Conservation (phyloP, 2,888 invertebrate genomes). For the Mythimna vitellina region DNA sequence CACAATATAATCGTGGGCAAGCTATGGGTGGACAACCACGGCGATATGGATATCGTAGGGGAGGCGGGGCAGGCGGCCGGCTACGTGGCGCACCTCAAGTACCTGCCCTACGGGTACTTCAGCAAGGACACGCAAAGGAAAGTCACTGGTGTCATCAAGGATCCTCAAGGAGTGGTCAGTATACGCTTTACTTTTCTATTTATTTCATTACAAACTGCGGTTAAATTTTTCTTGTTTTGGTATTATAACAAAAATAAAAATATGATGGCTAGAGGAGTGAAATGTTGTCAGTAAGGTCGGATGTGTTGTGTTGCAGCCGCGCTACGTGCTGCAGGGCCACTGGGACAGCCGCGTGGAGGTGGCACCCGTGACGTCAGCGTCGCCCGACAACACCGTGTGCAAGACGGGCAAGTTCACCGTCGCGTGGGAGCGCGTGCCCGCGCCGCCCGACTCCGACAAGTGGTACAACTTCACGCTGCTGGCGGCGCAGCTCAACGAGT, state of each 20-base stretch:
- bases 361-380: constrained; percentile 94
- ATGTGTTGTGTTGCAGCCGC: constrained; percentile 91
- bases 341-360: constrained; percentile 99
- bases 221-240: too few relatives aligned
- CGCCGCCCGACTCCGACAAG: constrained; percentile 92
- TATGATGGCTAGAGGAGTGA: neutral
- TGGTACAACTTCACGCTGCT: constrained; percentile 98
- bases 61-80: constrained; percentile 95
- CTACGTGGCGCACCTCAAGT: constrained; percentile 98
- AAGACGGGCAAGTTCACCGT: constrained; percentile 96
- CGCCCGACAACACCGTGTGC: constrained; percentile 95
- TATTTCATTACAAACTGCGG: neutral
- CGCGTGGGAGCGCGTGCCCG: constrained; percentile 96
- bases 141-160: constrained; percentile 95
- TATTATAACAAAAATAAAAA: neutral
- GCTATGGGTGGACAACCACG: constrained; percentile 99
- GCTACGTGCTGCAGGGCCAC: constrained; percentile 95
- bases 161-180: constrained; percentile 92
- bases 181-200: neutral
- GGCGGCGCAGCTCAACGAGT: constrained; percentile 99
- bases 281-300: neutral
- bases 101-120: constrained; percentile 99
- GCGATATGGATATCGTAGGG: constrained; percentile 98
- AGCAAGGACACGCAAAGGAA: constrained; percentile 98
- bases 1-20: constrained; percentile 99